Percentiles rank a stretch among this genome's conserved stretches.
Conservation (phyloP, 2,888 invertebrate genomes). For the Hyposoter dolosus region DNA sequence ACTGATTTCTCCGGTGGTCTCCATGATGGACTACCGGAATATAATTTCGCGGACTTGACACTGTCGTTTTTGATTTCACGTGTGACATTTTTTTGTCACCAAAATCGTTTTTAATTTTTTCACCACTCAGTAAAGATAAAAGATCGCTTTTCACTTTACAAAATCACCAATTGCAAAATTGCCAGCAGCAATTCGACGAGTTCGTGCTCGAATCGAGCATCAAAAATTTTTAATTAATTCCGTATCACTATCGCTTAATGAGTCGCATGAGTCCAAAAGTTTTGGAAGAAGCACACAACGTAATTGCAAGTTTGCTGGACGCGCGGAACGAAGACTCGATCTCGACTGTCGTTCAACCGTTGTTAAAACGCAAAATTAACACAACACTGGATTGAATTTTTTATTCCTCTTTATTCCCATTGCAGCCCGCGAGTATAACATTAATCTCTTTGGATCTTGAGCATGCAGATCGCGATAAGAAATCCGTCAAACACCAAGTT, state of each 20-base stretch:
- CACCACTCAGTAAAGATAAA: background rate
- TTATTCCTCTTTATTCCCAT: constrained; percentile 3
- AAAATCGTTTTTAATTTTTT: background rate
- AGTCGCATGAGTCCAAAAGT: background rate
- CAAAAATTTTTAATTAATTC: background rate
- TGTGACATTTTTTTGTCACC: constrained; percentile 61
- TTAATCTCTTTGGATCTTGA: constrained; percentile 38
- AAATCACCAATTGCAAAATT: background rate
- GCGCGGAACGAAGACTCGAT: background rate
- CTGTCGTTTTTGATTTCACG: constrained; percentile 48
- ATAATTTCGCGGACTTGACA: constrained; percentile 65
- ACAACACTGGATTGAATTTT: constrained; percentile 22
- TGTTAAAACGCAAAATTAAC: constrained; percentile 8
- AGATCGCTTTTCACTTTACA: background rate
- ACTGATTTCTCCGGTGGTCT: constrained; percentile 77
- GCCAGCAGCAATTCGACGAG: background rate
- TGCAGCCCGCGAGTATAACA: background rate
- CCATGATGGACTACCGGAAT: constrained; percentile 74
- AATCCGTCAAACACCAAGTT: constrained; percentile 5
- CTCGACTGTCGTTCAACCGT: constrained; percentile 3
- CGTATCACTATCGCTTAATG: background rate
- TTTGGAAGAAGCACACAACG: background rate
- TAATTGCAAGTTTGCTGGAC: background rate
- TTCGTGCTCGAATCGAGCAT: background rate
- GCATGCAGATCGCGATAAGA: constrained; percentile 33